phyloP scores from a whole-genome alignment of 2,888 invertebrate genomes.

The Polydrusus pterygomalis region DNA sequence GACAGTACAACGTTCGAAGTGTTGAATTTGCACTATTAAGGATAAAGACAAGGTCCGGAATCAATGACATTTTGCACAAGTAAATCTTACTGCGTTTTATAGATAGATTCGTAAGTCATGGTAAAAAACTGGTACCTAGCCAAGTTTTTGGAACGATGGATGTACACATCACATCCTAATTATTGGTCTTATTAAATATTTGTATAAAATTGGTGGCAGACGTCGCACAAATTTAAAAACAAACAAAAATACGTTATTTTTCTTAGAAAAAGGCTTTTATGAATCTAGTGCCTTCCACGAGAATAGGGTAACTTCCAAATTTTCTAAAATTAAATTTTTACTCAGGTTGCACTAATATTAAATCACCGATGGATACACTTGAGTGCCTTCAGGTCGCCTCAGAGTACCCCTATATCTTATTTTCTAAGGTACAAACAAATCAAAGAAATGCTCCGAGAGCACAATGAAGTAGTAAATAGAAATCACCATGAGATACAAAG shows the following conservation, averaged over 20 bases:
- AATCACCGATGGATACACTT: background rate
- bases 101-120: background rate
- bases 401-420: too few species aligned
- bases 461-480: too few species aligned
- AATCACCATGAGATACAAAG: too few species aligned
- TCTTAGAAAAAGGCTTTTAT: background rate
- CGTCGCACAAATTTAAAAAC: conserved; percentile 7
- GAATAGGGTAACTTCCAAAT: conserved; percentile 14
- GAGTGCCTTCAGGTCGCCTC: background rate
- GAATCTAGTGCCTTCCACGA: background rate
- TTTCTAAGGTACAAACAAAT: too few species aligned
- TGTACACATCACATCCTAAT: background rate
- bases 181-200: background rate
- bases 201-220: background rate
- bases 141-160: too few species aligned
- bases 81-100: background rate
- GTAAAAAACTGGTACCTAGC: too few species aligned
- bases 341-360: background rate
- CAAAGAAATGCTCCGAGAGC: too few species aligned
- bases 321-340: conserved; percentile 2
- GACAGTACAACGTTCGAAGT: conserved; percentile 68
- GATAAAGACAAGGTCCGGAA: conserved; percentile 4
- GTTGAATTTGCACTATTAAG: conserved; percentile 64
- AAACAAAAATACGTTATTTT: background rate
- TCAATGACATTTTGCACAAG: conserved; percentile 5